Percentiles rank a stretch among this genome's conserved stretches.
Evolutionary conservation across 2,113 vertebrate species (phyloP).

Genomic region (Melospiza georgiana): DNA sequence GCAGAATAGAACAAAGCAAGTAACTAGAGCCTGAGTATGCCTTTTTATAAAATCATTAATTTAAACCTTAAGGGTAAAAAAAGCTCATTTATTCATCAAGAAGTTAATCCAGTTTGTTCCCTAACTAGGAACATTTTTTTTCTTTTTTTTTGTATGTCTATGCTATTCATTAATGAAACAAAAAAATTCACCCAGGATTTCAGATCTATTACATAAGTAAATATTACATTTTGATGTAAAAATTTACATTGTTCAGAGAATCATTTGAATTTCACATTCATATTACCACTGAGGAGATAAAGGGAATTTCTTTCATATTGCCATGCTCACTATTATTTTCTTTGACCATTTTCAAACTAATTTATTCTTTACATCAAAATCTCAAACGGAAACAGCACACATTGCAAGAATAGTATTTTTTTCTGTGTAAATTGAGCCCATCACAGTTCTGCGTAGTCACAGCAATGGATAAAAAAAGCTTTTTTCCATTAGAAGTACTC

Average conservation of each 20-base stretch:
- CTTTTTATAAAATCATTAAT: constrained; percentile 68
- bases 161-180: neutral
- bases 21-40: neutral
- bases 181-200: constrained; percentile 13
- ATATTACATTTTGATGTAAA: constrained; percentile 18
- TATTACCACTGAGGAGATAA: neutral
- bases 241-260: constrained; percentile 2
- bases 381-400: neutral
- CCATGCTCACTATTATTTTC: neutral
- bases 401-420: neutral
- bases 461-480: neutral
- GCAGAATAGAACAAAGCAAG: constrained; percentile 43
- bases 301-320: neutral
- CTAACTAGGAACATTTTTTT: neutral
- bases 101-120: constrained; percentile 43
- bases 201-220: constrained; percentile 49
- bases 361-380: neutral
- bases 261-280: constrained; percentile 20
- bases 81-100: constrained; percentile 40
- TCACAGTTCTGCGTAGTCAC: neutral
- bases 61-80: constrained; percentile 68
- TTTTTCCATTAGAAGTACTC: neutral
- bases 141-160: neutral
- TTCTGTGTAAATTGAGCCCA: neutral
- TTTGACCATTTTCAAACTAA: neutral